These are phyloP conservation scores for Laothoe populi DNA, from an alignment of 2,888 invertebrate species.

Conservation along the genomic window DNA sequence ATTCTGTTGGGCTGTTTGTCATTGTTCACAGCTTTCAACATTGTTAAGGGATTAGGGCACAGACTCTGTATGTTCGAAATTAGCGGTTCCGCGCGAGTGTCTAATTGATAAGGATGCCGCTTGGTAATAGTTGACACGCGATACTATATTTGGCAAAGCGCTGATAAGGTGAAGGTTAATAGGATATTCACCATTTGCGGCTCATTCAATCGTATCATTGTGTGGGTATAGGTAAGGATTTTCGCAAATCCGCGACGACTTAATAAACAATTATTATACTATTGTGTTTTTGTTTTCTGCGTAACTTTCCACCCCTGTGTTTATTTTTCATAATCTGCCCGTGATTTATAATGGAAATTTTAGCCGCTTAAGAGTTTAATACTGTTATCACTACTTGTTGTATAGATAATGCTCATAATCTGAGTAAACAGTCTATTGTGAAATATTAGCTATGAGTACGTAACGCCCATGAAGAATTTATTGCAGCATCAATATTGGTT, in stretches of 20 bases:
- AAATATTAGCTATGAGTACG: conserved; percentile 53
- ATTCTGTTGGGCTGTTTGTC: background rate
- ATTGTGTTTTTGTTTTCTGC: conserved; percentile 21
- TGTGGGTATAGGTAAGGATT: conserved; percentile 5
- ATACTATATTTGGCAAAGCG: conserved; percentile 55
- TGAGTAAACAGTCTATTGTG: conserved; percentile 54
- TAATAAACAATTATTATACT: background rate
- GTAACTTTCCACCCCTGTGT: conserved; percentile 11
- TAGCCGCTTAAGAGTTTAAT: conserved; percentile 51
- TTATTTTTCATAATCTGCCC: conserved; percentile 34
- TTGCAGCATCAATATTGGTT: conserved; percentile 52
- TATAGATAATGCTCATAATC: conserved; percentile 58
- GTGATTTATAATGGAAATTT: conserved; percentile 66
- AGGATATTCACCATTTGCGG: conserved; percentile 39
- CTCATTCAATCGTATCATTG: conserved; percentile 29
- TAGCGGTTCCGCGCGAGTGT: conserved; percentile 32
- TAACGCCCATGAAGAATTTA: conserved; percentile 52
- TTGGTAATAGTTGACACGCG: conserved; percentile 49
- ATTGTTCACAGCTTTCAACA: background rate
- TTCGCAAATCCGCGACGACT: conserved; percentile 11
- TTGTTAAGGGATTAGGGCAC: background rate
- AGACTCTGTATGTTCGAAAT: background rate
- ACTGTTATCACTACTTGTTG: conserved; percentile 56
- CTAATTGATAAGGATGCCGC: conserved; percentile 53
- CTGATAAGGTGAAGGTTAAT: conserved; percentile 74